Evolutionary conservation across 2,113 vertebrate genomes (phyloP).

Genomic region (Pterocles orientalis): DNA sequence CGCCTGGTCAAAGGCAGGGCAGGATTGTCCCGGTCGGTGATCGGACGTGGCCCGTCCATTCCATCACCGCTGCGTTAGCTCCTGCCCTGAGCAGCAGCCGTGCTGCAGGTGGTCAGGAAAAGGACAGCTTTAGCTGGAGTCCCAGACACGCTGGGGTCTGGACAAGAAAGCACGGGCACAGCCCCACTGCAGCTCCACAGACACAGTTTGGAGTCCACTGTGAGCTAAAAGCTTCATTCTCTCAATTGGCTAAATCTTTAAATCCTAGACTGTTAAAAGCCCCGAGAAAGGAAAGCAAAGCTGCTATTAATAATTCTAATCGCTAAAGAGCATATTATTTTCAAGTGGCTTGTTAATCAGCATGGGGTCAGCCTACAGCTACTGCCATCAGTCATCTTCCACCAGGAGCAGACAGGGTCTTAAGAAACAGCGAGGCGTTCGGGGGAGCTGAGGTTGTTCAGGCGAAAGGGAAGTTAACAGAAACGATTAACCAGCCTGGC

Average conservation of each 20-base stretch:
- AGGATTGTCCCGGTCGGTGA: neutral
- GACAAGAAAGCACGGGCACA: accelerated
- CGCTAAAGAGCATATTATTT: constrained; percentile 17
- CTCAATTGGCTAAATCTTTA: neutral
- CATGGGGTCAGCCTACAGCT: neutral
- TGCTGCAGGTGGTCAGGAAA: neutral
- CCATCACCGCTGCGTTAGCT: too few relatives aligned
- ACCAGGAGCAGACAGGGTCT: neutral
- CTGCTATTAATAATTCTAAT: neutral
- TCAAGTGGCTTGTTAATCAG: neutral
- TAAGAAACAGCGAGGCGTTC: neutral
- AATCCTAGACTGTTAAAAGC: neutral
- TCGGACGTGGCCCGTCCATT: accelerated
- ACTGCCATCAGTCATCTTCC: neutral
- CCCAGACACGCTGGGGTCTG: neutral
- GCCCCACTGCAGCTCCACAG: neutral
- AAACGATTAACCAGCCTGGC: neutral
- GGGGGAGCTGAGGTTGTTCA: neutral
- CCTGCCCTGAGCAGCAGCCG: neutral
- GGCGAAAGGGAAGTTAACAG: neutral
- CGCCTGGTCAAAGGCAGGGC: neutral
- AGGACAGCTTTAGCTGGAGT: neutral
- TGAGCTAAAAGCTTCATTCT: neutral
- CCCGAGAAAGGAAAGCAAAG: neutral
- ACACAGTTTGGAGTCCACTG: neutral